phyloP scores from a whole-genome alignment of 2,113 vertebrate genomes.

The Corydoras sp. region DNA sequence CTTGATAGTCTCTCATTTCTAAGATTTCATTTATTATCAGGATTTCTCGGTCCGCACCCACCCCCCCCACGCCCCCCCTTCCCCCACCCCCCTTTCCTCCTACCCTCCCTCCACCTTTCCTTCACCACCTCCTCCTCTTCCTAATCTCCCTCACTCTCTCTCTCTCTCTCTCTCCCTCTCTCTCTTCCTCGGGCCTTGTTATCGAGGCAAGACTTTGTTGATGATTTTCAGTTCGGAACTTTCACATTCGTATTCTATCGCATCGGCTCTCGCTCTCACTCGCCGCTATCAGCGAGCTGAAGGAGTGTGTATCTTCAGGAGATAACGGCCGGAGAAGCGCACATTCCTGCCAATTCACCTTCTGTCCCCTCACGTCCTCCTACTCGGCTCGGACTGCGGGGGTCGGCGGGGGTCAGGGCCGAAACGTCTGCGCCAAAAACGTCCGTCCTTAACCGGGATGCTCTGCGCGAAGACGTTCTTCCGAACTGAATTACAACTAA shows the following conservation, averaged over 20 bases:
- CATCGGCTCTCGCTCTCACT: constrained; percentile 30
- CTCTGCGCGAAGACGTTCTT: neutral
- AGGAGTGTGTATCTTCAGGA: constrained; percentile 40
- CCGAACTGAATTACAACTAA: no score
- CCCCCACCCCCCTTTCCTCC: constrained; percentile 12
- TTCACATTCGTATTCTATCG: constrained; percentile 46
- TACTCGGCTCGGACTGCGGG: constrained; percentile 30
- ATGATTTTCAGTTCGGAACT: constrained; percentile 50
- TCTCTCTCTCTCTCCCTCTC: constrained; percentile 27
- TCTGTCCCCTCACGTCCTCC: constrained; percentile 54
- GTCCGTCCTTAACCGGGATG: no score
- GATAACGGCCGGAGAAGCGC: constrained; percentile 35
- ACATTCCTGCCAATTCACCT: constrained; percentile 29
- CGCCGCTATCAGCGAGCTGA: constrained; percentile 26
- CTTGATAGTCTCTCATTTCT: constrained; percentile 83
- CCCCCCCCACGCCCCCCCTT: constrained; percentile 14
- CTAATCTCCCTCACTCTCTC: constrained; percentile 17
- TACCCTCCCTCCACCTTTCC: constrained; percentile 44
- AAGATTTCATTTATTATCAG: constrained; percentile 97
- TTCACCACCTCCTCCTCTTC: constrained; percentile 18
- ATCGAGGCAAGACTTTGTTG: constrained; percentile 52
- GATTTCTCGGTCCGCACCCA: constrained; percentile 69
- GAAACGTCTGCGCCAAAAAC: constrained; percentile 15
- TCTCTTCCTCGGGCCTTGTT: constrained; percentile 38
- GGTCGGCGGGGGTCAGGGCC: constrained; percentile 37